Base-by-base conservation (phyloP, 2,797 vertebrate species). In the Micrastur ruficollis region DNA sequence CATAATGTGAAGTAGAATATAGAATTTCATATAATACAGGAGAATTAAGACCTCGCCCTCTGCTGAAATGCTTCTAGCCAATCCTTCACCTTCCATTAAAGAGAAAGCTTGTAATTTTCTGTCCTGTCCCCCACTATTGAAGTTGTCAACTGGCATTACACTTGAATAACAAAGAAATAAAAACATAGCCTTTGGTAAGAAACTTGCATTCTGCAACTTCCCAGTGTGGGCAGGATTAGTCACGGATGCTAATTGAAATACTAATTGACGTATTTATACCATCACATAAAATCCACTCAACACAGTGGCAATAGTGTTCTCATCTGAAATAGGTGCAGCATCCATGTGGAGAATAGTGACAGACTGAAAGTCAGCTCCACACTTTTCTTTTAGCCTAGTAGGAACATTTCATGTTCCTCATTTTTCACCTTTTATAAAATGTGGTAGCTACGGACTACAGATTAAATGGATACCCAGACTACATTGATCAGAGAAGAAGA, bases 171-270 rank as follows among this genome's bases (percentile, higher is more conserved):
- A 95, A 92, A 76, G 93, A 86, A 96, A 96, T 65, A 93, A 94
- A 87, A 84, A 40, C 88, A 75, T 95, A 82, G 38, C 61, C 93
- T 93, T 95, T 83, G 89, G 84, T 95, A 96, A 95, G 92, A 94
- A 93, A 55, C 90, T 86, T 31, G 23, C 68, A 6, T 5, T 31
- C 80, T 95, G 93, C 93, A 95, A 56, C 94, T 94, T 95, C 85
- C 91, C 96, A 91, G 95, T 53, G 49, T 82, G 95, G 96, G 96
- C 90, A 96, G 93, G 92, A 95, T 97, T 97, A 97, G 95, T 96
- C 97, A 97, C 23, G 23, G 94, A 80, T 93, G 91, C 85, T 96
- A 97, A 96, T 79, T 95, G 87, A 85, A 81, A 56, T 84, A 90
- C 65, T 88, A 86, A 94, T 91, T 94, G 92, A 71, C 66, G 86